These are phyloP conservation scores for Pogonophryne albipinna DNA, from an alignment of 2,797 vertebrate genomes.

Conservation along the genomic window DNA sequence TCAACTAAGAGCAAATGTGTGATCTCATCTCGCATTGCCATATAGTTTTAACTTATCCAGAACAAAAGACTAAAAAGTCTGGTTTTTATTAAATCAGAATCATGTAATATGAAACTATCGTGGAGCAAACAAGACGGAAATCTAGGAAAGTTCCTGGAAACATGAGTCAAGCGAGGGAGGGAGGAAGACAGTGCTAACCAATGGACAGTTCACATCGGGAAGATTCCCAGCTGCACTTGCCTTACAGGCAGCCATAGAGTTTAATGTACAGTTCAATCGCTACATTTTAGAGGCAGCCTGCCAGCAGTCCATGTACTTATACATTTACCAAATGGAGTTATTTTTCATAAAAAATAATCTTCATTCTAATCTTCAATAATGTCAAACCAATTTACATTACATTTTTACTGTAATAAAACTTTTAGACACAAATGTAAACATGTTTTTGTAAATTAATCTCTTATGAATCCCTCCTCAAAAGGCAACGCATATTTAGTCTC, in stretches of 20 bases:
- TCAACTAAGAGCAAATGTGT: slow-evolving; percentile 38
- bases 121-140: slow-evolving; percentile 34
- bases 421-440: not conserved
- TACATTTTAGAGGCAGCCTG: slow-evolving; percentile 1
- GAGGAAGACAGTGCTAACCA: slow-evolving; percentile 1
- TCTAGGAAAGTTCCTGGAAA: slow-evolving; percentile 42
- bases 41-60: slow-evolving; percentile 27
- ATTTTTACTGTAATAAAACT: not conserved
- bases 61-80: slow-evolving; percentile 37
- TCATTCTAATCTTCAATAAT: not conserved
- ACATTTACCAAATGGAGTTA: not conserved
- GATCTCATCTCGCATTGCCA: slow-evolving; percentile 31
- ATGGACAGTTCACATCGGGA: slow-evolving; percentile 14
- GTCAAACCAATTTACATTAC: not conserved
- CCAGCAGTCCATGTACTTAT: not conserved
- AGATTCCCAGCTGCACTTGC: slow-evolving; percentile 11
- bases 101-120: slow-evolving; percentile 24
- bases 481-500: not conserved
- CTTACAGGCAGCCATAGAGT: slow-evolving; percentile 21
- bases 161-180: slow-evolving; percentile 9
- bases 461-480: slow-evolving; percentile 3
- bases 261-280: slow-evolving; percentile 14
- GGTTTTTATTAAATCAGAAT: slow-evolving; percentile 2
- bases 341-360: not conserved
- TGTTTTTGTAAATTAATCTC: not conserved